These are phyloP conservation scores for Labeo rohita DNA, from an alignment of 2,113 vertebrate genomes.

Conservation along the genomic window DNA sequence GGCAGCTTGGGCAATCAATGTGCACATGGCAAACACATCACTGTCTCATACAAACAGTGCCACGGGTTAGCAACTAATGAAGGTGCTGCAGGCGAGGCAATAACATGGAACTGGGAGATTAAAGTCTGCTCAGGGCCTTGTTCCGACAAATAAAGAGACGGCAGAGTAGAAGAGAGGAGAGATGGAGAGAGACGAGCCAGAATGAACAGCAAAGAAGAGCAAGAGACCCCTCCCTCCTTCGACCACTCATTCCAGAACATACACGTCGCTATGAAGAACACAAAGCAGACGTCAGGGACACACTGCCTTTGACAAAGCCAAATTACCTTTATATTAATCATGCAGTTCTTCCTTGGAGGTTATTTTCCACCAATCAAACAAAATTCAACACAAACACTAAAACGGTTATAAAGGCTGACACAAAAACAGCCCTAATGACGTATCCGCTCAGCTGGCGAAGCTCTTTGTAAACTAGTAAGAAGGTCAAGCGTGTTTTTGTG, in stretches of 20 bases:
- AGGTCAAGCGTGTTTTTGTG: constrained; percentile 31
- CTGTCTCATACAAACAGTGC: constrained; percentile 49
- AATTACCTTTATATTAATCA: constrained; percentile 29
- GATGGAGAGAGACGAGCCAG: constrained; percentile 42
- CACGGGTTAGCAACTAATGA: constrained; percentile 74
- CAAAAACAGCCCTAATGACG: constrained; percentile 17
- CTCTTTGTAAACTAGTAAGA: constrained; percentile 22
- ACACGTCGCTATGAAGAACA: constrained; percentile 41
- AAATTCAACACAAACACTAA: constrained; percentile 12
- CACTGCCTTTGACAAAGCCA: constrained; percentile 24
- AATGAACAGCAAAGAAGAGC: not conserved
- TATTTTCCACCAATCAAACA: constrained; percentile 1
- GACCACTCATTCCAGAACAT: constrained; percentile 35
- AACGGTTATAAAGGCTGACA: not conserved
- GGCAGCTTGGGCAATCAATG: not conserved
- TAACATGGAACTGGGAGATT: constrained; percentile 79
- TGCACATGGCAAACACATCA: not conserved
- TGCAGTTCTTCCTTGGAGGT: constrained; percentile 12
- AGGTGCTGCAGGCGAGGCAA: constrained; percentile 72
- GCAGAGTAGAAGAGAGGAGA: constrained; percentile 60
- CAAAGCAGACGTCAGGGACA: not conserved
- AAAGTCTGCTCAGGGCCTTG: constrained; percentile 74
- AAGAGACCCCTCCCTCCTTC: not conserved
- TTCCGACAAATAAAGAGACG: constrained; percentile 72
- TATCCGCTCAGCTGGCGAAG: not conserved